Evolutionary conservation across 2,888 invertebrate species (phyloP).

Genomic region (Catocala fraxini): DNA sequence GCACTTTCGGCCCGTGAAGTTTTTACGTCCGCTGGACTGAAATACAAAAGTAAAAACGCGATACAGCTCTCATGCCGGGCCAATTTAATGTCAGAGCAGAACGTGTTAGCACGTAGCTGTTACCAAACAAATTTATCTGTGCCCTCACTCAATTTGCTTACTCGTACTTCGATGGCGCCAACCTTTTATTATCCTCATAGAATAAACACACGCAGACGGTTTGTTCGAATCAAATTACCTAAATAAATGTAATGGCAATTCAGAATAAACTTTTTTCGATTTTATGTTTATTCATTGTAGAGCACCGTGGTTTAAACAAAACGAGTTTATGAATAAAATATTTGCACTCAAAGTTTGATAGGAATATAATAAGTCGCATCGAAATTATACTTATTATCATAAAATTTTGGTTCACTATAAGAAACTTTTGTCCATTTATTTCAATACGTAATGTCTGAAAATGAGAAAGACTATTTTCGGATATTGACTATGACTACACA

Average conservation of each 20-base stretch:
- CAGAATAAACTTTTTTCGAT: constrained; percentile 26
- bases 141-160: constrained; percentile 69
- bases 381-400: constrained; percentile 32
- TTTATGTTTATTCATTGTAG: constrained; percentile 31
- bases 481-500: not conserved
- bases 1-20: constrained; percentile 34
- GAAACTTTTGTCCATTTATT: not conserved
- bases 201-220: constrained; percentile 53
- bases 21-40: constrained; percentile 28
- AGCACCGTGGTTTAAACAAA: constrained; percentile 30
- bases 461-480: constrained; percentile 1
- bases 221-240: constrained; percentile 39
- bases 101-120: constrained; percentile 67
- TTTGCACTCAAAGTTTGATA: constrained; percentile 11
- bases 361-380: constrained; percentile 20
- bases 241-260: constrained; percentile 35
- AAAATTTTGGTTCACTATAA: constrained; percentile 24
- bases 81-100: constrained; percentile 61
- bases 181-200: constrained; percentile 67
- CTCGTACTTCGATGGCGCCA: constrained; percentile 69
- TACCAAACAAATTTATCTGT: constrained; percentile 75
- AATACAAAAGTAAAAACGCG: constrained; percentile 50
- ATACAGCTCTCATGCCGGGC: constrained; percentile 51
- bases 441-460: not conserved
- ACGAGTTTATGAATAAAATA: constrained; percentile 42